phyloP scores from a whole-genome alignment of 2,797 vertebrate genomes.

The Sebastes nivosus region DNA sequence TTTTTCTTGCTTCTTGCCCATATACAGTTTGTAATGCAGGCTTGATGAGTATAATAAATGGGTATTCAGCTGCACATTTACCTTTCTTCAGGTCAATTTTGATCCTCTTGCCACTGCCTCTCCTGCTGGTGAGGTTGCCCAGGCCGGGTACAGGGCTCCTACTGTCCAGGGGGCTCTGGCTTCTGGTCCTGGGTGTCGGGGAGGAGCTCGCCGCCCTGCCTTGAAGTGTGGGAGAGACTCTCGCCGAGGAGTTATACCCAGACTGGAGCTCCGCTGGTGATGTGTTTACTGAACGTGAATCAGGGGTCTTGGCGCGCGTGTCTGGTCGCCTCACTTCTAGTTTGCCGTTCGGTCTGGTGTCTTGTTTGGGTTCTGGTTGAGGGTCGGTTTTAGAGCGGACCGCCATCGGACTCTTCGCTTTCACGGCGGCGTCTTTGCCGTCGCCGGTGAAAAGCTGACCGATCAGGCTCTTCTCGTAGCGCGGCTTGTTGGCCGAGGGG shows the following conservation, averaged over 20 bases:
- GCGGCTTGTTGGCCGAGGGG: slow-evolving; percentile 80
- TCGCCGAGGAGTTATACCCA: slow-evolving; percentile 21
- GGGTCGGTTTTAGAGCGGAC: slow-evolving; percentile 15
- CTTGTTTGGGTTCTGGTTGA: slow-evolving; percentile 24
- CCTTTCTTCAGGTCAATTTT: slow-evolving; percentile 95
- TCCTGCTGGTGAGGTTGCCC: slow-evolving; percentile 84
- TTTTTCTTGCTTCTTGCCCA: neutral
- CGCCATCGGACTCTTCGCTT: slow-evolving; percentile 76
- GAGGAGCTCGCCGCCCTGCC: slow-evolving; percentile 20
- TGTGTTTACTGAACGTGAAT: neutral
- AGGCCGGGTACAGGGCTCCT: slow-evolving; percentile 76
- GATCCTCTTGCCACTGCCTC: slow-evolving; percentile 84
- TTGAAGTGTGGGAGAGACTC: slow-evolving; percentile 44
- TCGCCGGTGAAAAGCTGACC: slow-evolving; percentile 81
- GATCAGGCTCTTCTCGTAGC: slow-evolving; percentile 91
- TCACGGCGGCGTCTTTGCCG: slow-evolving; percentile 58
- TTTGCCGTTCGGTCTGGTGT: neutral
- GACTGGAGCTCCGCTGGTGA: slow-evolving; percentile 21
- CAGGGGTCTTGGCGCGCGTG: neutral
- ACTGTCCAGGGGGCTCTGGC: slow-evolving; percentile 69
- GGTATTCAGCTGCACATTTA: slow-evolving; percentile 55
- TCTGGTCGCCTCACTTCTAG: slow-evolving; percentile 22
- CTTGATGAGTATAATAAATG: neutral
- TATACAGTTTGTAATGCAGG: neutral
- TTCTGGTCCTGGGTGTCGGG: slow-evolving; percentile 35